These are phyloP conservation scores for Syritta pipiens DNA, from an alignment of 2,888 invertebrate genomes.

Conservation along the genomic window DNA sequence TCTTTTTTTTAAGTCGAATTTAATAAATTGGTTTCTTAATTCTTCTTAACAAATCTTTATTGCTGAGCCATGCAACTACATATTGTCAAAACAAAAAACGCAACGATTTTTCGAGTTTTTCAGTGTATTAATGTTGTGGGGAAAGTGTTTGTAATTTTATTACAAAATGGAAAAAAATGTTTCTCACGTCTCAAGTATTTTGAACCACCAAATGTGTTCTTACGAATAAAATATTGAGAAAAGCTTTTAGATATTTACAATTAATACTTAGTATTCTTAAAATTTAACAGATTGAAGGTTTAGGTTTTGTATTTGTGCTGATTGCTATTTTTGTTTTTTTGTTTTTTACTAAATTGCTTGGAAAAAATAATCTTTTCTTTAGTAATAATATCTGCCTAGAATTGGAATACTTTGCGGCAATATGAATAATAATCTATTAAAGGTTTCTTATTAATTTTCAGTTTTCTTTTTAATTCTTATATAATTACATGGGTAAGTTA, in stretches of 20 bases:
- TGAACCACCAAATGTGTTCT: too few species aligned
- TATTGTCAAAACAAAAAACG: too few species aligned
- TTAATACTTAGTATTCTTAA: slow-evolving; percentile 26
- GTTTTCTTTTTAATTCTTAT: slow-evolving; percentile 28
- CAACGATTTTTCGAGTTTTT: too few species aligned
- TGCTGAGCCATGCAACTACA: too few species aligned
- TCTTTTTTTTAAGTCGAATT: too few species aligned
- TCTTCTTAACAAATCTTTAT: too few species aligned
- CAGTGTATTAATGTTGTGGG: too few species aligned
- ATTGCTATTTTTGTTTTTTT: slow-evolving; percentile 6
- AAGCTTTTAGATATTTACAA: slow-evolving; percentile 41
- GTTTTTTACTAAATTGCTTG: not conserved
- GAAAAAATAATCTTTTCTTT: slow-evolving; percentile 12
- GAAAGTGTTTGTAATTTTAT: too few species aligned
- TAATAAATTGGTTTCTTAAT: too few species aligned
- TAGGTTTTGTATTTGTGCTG: slow-evolving; percentile 53
- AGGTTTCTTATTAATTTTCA: slow-evolving; percentile 12
- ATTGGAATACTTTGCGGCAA: slow-evolving; percentile 29
- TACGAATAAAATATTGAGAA: too few species aligned
- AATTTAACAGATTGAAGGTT: slow-evolving; percentile 29
- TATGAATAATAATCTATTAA: slow-evolving; percentile 31
- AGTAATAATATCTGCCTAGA: slow-evolving; percentile 17
- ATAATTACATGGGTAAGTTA: slow-evolving; percentile 28
- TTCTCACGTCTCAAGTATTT: too few species aligned
- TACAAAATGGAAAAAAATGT: too few species aligned